phyloP scores from a whole-genome alignment of 2,797 vertebrate species.

The Sebastes reedi region DNA sequence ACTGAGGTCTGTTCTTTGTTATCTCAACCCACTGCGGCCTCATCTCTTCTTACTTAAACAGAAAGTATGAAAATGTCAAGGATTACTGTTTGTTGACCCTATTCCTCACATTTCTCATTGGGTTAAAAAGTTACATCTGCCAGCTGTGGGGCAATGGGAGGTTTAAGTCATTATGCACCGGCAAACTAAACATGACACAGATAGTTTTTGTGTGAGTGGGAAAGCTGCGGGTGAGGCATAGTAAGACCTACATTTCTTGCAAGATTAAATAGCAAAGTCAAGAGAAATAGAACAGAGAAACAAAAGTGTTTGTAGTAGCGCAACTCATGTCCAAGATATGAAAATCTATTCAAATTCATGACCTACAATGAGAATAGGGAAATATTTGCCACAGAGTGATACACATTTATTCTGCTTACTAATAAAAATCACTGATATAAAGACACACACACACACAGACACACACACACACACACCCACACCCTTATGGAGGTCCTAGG shows the following conservation, averaged over 20 bases:
- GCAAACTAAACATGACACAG: constrained; percentile 7
- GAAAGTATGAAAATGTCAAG: constrained; percentile 5
- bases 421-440: constrained; percentile 28
- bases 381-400: background rate
- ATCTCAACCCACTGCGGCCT: background rate
- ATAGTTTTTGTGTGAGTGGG: background rate
- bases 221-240: background rate
- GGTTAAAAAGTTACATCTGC: background rate
- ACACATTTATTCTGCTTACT: background rate
- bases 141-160: background rate
- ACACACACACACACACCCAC: constrained; percentile 20
- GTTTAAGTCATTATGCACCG: background rate
- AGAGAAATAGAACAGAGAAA: background rate
- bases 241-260: background rate
- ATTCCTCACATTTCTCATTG: constrained; percentile 12
- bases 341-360: constrained; percentile 41
- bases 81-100: constrained; percentile 9
- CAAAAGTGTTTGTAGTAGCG: background rate
- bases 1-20: background rate
- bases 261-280: background rate
- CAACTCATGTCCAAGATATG: background rate
- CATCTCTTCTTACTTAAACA: background rate
- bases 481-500: constrained; percentile 44
- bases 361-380: background rate
- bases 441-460: background rate